These are phyloP conservation scores for Chrysolina americana DNA, from an alignment of 2,888 invertebrate genomes.

Conservation along the genomic window DNA sequence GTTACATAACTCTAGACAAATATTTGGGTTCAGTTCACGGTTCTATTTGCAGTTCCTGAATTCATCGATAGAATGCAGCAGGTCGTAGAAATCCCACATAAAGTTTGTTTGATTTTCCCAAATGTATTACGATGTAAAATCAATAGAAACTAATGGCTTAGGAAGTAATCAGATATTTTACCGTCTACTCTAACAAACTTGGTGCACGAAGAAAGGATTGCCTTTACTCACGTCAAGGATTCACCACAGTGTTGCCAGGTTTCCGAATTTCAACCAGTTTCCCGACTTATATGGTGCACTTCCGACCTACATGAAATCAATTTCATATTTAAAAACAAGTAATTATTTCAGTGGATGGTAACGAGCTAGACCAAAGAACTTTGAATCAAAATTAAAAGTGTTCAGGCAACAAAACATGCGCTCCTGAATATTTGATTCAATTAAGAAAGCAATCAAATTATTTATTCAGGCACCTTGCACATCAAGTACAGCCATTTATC, in stretches of 20 bases:
- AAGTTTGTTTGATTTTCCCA: conserved; percentile 46
- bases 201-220: conserved; percentile 33
- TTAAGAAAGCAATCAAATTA: too few relatives aligned
- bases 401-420: too few relatives aligned
- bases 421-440: too few relatives aligned
- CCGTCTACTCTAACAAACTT: conserved; percentile 30
- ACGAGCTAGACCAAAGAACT: too few relatives aligned
- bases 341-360: too few relatives aligned
- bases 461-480: too few relatives aligned
- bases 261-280: neutral
- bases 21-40: neutral
- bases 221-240: conserved; percentile 34
- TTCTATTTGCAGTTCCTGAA: neutral
- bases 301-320: too few relatives aligned
- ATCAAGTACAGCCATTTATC: too few relatives aligned
- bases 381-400: too few relatives aligned
- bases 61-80: neutral
- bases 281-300: neutral
- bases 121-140: conserved; percentile 39
- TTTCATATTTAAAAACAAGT: too few relatives aligned
- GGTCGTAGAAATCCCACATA: conserved; percentile 17
- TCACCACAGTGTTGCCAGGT: conserved; percentile 35
- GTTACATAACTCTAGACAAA: neutral
- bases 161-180: conserved; percentile 55
- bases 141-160: conserved; percentile 47